A percentile compares a stretch with the other conserved stretches of the same genome.
phyloP scores from a whole-genome alignment of 2,888 invertebrate species.

The Eurytoma adleriae region DNA sequence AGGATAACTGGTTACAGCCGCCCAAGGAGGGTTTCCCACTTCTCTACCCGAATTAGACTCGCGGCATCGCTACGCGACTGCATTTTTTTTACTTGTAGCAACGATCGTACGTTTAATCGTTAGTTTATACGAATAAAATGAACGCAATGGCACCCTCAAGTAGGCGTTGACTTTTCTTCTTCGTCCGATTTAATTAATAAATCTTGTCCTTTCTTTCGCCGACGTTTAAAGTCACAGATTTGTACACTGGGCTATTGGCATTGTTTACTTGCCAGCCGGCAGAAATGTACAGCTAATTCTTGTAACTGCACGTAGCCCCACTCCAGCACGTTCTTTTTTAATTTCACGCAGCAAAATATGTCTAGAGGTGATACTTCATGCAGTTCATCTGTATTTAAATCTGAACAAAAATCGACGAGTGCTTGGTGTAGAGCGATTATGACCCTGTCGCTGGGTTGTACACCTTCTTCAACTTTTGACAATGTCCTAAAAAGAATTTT shows the following conservation, averaged over 20 bases:
- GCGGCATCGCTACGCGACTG: background rate
- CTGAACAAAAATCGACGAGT: conserved; percentile 64
- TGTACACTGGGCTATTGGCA: conserved; percentile 28
- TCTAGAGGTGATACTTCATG: conserved; percentile 64
- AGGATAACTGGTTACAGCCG: conserved; percentile 92
- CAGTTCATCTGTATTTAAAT: conserved; percentile 53
- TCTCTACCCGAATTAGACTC: conserved; percentile 77
- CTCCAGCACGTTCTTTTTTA: conserved; percentile 62
- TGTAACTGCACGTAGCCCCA: conserved; percentile 69
- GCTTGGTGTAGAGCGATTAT: conserved; percentile 64
- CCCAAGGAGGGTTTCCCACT: conserved; percentile 84
- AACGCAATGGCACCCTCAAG: background rate
- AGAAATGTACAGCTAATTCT: conserved; percentile 68
- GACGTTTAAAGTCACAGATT: too few relatives aligned
- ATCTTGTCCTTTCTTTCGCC: too few relatives aligned
- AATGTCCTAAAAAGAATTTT: conserved; percentile 63
- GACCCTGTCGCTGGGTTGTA: conserved; percentile 60
- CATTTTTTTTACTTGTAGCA: conserved; percentile 17
- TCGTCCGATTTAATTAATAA: background rate
- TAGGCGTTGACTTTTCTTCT: background rate
- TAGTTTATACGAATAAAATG: background rate
- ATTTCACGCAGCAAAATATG: conserved; percentile 68
- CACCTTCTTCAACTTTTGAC: conserved; percentile 60
- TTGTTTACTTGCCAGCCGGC: conserved; percentile 63
- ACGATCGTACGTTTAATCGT: background rate